phyloP scores from a whole-genome alignment of 2,888 invertebrate genomes.

The Noctua pronuba region DNA sequence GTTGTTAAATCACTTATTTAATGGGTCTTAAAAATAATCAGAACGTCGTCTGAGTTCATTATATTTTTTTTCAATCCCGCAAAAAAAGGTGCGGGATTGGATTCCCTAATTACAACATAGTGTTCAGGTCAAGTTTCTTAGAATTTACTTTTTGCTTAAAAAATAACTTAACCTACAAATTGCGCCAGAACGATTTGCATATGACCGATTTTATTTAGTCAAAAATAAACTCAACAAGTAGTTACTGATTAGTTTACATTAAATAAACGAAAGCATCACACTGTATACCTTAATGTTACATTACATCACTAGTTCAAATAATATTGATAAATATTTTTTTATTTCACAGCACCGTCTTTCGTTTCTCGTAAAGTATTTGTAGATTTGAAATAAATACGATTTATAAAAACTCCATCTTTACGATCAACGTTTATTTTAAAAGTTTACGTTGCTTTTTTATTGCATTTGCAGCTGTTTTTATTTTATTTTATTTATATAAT shows the following conservation, averaged over 20 bases:
- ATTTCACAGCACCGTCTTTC: neutral
- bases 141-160: neutral
- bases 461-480: conserved; percentile 12
- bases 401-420: conserved; percentile 29
- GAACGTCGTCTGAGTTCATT: no score
- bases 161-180: neutral
- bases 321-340: conserved; percentile 3
- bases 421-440: conserved; percentile 27
- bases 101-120: no score
- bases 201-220: neutral
- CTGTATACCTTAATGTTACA: neutral
- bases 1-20: no score
- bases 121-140: neutral
- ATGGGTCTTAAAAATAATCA: no score
- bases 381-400: conserved; percentile 25
- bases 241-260: neutral
- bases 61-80: no score
- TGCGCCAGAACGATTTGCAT: neutral
- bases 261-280: conserved; percentile 5
- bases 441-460: conserved; percentile 34
- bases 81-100: no score
- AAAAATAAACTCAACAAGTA: neutral
- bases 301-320: conserved; percentile 16
- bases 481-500: conserved; percentile 16
- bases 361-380: conserved; percentile 14